phyloP scores from a whole-genome alignment of 2,888 invertebrate species.

The Torymus texanus region DNA sequence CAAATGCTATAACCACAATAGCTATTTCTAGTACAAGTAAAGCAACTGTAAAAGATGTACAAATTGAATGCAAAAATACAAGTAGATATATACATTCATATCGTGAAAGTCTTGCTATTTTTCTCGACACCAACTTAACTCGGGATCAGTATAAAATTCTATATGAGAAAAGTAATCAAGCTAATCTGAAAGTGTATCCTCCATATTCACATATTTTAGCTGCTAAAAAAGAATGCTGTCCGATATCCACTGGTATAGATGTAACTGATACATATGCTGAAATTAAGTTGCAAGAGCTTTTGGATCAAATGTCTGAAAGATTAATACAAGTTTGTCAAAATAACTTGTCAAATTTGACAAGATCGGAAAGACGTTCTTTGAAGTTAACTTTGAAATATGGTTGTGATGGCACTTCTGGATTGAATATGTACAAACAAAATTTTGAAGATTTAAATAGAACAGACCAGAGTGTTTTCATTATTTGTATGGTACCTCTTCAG shows the following conservation, averaged over 20 bases:
- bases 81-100: too few species aligned
- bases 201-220: too few species aligned
- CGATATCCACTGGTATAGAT: neutral
- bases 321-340: neutral
- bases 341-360: neutral
- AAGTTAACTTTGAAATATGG: neutral
- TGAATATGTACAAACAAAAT: neutral
- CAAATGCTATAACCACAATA: too few species aligned
- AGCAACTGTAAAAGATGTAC: too few species aligned
- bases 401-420: neutral
- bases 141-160: too few species aligned
- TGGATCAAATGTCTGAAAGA: neutral
- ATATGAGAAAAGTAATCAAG: too few species aligned
- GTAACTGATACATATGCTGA: neutral
- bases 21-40: too few species aligned
- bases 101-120: too few species aligned
- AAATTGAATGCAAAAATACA: too few species aligned
- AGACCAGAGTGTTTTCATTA: neutral
- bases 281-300: neutral
- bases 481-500: neutral
- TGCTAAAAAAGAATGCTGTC: neutral
- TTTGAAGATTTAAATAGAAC: neutral
- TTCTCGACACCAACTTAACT: too few species aligned
- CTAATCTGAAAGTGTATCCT: too few species aligned
- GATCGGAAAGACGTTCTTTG: neutral